Base-by-base conservation (phyloP, 2,797 vertebrate genomes). In the Gambusia yucatana region DNA sequence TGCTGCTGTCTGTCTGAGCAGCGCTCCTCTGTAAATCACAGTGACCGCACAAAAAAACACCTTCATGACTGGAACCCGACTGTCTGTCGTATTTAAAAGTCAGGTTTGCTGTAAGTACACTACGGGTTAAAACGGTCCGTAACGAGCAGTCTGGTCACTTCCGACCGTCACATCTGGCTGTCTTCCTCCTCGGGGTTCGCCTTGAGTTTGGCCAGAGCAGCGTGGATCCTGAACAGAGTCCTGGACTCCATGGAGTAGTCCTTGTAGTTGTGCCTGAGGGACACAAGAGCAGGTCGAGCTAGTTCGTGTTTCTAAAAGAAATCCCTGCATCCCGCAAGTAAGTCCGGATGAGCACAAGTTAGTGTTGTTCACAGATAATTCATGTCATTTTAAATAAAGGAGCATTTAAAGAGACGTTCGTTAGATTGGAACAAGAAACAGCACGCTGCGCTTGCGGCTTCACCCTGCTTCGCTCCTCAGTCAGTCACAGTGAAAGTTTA, bases 201-300 rank as follows among this genome's bases (percentile, higher is more conserved):
- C 83, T 96, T 96, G n/a, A 97, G 93, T 88, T 96, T 97, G 75
- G 94, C 94, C 73, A 97, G 93, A 41, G 96, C 96, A 0, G 97
- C 96, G 4, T 97, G 97, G 20, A 97, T 87, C 81, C 97, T 93
- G 93, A 97, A 97, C 80, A 96, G 95, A 0, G 96, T 97, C 1
- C 96, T 95, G 3, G 96, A 97, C 83, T 97, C 96, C 97, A 97
- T 97, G 0, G 96, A 97, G 86, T 97, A 97, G 41, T 96, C 96
- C 88, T 97, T 97, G 94, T 97, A 97, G 92, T 94, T 95, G 74
- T 95, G 94, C 84, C 97, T 97, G 30, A 1, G 41, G 59, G 65
- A 41, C n/a, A 76, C 11, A 77, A 25, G 28, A 41, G 7, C 2
- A 55, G 50, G 30, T 44, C 1, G 48, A 75, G 1, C 10, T 25